Conservation (phyloP, 2,888 invertebrate species). For the Folsomia candida region DNA sequence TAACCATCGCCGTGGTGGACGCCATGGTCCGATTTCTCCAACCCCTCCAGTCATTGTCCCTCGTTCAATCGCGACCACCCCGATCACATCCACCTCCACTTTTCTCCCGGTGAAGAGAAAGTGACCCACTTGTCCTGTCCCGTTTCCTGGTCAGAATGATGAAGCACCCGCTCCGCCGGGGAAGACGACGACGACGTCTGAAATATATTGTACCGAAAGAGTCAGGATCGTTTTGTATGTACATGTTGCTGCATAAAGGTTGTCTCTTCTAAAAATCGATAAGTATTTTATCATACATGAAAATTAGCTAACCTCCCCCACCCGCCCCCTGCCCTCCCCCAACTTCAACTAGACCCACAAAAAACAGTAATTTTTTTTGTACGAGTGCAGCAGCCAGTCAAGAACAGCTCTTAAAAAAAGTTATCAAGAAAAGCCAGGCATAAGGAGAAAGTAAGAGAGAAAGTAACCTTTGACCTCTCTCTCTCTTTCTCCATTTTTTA, state of each 20-base stretch:
- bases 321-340: too few species aligned
- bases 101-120: constrained; percentile 40
- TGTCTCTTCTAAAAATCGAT: background rate
- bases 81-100: constrained; percentile 39
- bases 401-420: constrained; percentile 8
- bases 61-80: constrained; percentile 35
- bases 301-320: too few species aligned
- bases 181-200: background rate
- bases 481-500: too few species aligned
- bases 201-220: background rate
- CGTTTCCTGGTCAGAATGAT: background rate
- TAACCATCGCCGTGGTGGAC: background rate
- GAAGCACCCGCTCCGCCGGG: background rate
- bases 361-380: constrained; percentile 16
- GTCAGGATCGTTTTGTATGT: background rate
- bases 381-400: constrained; percentile 16
- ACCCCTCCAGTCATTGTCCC: constrained; percentile 37
- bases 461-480: too few species aligned
- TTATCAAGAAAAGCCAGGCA: background rate
- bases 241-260: constrained; percentile 3
- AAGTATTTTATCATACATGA: too few species aligned
- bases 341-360: too few species aligned
- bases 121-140: background rate
- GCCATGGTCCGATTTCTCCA: constrained; percentile 7
- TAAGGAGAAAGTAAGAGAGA: background rate